A percentile compares a stretch with the other conserved stretches of the same genome.
Conservation (phyloP, 2,113 vertebrate genomes). For the Lycaon pictus region DNA sequence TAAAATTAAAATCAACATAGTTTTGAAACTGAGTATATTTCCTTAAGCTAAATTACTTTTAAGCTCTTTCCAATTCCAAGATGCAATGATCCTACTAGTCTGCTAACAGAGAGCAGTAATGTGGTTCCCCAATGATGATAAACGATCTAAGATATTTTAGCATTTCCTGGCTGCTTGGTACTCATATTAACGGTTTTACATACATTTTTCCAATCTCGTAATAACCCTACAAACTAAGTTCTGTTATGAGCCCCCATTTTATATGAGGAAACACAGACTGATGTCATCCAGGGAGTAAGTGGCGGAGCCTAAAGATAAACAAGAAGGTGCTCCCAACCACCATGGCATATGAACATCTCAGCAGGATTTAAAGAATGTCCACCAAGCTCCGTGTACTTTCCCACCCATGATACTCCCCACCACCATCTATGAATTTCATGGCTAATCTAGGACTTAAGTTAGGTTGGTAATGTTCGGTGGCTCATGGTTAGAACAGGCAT, state of each 20-base stretch:
- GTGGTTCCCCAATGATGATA: background rate
- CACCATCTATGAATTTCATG: background rate
- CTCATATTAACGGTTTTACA: background rate
- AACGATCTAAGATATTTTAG: background rate
- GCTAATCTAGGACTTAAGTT: background rate
- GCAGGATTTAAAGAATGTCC: background rate
- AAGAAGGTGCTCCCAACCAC: background rate
- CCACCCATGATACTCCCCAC: background rate
- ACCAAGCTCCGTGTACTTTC: background rate
- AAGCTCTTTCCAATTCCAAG: background rate
- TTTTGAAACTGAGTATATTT: background rate
- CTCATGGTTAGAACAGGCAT: background rate
- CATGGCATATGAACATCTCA: background rate
- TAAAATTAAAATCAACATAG: background rate
- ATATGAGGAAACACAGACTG: background rate
- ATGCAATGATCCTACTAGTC: background rate
- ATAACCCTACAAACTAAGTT: background rate
- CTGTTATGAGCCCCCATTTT: background rate
- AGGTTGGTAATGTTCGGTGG: background rate
- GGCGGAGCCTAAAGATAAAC: background rate
- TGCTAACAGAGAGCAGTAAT: background rate
- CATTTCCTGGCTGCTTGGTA: background rate
- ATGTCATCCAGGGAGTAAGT: background rate
- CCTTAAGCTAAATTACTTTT: background rate
- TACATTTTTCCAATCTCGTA: background rate